phyloP scores from a whole-genome alignment of 2,113 vertebrate genomes.

The Rhinichthys klamathensis region DNA sequence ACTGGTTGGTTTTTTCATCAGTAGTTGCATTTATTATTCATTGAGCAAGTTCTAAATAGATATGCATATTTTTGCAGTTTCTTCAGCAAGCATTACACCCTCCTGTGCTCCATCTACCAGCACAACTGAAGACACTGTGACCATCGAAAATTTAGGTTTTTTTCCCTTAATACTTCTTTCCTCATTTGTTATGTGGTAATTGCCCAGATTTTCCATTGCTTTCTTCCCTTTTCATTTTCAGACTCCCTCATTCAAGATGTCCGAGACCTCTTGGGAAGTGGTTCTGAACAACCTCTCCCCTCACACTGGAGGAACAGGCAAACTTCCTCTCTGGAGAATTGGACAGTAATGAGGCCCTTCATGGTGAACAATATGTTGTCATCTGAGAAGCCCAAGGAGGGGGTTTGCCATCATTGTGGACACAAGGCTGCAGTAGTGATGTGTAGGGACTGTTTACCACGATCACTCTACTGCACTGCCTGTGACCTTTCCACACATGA shows the following conservation, averaged over 20 bases:
- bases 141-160: background rate
- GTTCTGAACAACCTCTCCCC: background rate
- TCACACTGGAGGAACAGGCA: constrained; percentile 6
- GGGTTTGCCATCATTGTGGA: background rate
- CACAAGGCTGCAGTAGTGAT: constrained; percentile 20
- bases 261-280: background rate
- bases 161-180: background rate
- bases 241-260: constrained; percentile 16
- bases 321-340: constrained; percentile 2
- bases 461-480: background rate
- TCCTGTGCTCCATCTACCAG: no score
- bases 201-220: background rate
- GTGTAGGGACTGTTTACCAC: background rate
- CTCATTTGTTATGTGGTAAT: background rate
- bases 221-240: constrained; percentile 3
- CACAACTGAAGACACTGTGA: no score
- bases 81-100: no score
- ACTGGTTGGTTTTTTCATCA: background rate
- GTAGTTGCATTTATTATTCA: background rate
- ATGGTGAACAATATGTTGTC: background rate
- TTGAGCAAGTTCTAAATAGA: no score
- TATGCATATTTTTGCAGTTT: no score
- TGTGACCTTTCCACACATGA: constrained; percentile 20
- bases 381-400: background rate
- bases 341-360: background rate